These are phyloP conservation scores for Euura saliciscinereae DNA, from an alignment of 1,140 invertebrate species.

Conservation along the genomic window DNA sequence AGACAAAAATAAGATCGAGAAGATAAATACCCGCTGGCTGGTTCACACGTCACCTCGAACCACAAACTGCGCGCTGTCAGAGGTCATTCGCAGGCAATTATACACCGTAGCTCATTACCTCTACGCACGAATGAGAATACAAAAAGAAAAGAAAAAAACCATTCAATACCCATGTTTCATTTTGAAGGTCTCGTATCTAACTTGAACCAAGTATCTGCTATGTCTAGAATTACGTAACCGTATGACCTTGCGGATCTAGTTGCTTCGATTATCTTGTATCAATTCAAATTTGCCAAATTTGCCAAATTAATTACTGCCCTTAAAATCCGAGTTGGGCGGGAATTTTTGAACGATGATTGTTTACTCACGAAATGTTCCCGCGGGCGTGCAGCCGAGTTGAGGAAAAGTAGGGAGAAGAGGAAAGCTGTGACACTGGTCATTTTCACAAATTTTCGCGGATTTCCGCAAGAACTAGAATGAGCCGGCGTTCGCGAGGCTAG, in stretches of 20 bases:
- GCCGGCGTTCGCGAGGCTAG: too few species aligned
- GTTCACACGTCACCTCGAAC: not conserved
- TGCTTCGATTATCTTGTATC: too few species aligned
- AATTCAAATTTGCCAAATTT: too few species aligned
- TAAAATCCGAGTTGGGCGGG: too few species aligned
- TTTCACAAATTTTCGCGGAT: too few species aligned
- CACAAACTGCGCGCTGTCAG: not conserved
- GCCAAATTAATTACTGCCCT: too few species aligned
- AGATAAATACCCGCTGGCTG: not conserved
- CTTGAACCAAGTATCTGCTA: not conserved
- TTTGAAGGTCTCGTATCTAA: not conserved
- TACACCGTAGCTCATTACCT: not conserved
- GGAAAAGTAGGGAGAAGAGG: too few species aligned
- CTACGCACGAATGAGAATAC: not conserved
- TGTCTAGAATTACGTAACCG: not conserved
- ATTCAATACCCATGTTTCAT: not conserved
- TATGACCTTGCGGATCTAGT: not conserved
- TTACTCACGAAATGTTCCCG: too few species aligned
- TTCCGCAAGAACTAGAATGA: too few species aligned
- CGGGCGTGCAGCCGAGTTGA: too few species aligned
- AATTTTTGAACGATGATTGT: too few species aligned
- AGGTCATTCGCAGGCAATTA: conserved; percentile 3
- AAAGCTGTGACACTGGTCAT: too few species aligned
- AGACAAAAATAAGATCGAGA: not conserved
- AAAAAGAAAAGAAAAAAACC: not conserved